Evolutionary conservation across 2,888 invertebrate genomes (phyloP), one percentile per base, ranked within the genome.

Genomic region (Polyommatus icarus): DNA sequence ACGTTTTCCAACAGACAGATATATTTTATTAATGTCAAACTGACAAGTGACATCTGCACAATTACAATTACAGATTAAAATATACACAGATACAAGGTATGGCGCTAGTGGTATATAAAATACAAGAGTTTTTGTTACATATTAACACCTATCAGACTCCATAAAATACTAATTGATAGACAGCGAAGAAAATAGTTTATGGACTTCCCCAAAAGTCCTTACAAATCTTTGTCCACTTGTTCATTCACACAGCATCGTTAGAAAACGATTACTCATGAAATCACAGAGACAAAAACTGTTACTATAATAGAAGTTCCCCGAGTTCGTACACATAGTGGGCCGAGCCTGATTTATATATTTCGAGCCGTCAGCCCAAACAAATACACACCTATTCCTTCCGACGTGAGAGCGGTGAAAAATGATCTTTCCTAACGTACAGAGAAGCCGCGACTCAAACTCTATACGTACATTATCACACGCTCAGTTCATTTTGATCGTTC

Each of bases 311-410:
- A 75, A 50, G 20, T 75, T 50, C 29, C 46, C 73, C 15, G 10
- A 36, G 32, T 71, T n/a, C 24, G 73, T 73, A 18, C 75, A 50
- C 75, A 50, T 50, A 50, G 75, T 54, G 50, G 71, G 61, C 76
- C 78, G 67, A 75, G 82, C 80, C 83, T 87, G 88, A 87, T 89
- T 88, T 89, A 88, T 90, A 87, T 86, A 87, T 86, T 83, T 81
- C 81, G 81, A 84, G 78, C 78, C 83, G 88, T 87, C 89, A 87
- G 84, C 86, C 84, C 84, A 84, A 86, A 88, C 88, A 88, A 88
- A 86, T 84, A 85, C 80, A 85, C 87, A 85, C 84, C 83, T 79
- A 79, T 79, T 79, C 72, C 78, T 76, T 59, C 71, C 54, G 71
- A 78, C 75, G 71, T 78, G 76, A 78, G 76, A 57, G 75, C 84